Percentiles rank a stretch among this genome's conserved stretches.
phyloP scores from a whole-genome alignment of 2,113 vertebrate species.

The Rhizomys pruinosus region DNA sequence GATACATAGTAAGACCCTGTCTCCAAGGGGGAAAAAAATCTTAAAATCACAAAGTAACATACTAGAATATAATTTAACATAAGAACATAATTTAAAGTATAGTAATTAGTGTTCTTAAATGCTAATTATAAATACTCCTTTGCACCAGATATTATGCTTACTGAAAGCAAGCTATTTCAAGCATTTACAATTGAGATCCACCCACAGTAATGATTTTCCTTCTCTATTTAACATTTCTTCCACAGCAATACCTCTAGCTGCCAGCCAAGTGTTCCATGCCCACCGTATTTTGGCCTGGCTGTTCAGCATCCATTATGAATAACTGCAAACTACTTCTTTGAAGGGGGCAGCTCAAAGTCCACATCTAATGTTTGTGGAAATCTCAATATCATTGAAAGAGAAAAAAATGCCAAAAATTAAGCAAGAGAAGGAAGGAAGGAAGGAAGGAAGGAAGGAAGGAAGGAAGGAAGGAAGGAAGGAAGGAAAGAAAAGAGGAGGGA shows the following conservation, averaged over 20 bases:
- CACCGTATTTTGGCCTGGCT: background rate
- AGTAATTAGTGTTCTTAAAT: conserved; percentile 29
- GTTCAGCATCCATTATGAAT: background rate
- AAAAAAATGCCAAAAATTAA: background rate
- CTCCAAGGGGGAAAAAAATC: background rate
- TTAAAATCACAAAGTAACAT: conserved; percentile 27
- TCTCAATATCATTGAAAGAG: background rate
- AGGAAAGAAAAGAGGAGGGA: too few relatives aligned
- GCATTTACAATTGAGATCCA: background rate
- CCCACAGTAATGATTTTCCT: background rate
- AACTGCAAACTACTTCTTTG: background rate
- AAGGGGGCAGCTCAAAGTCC: background rate
- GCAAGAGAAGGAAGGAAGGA: background rate
- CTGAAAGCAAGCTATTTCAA: conserved; percentile 43
- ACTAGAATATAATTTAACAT: background rate
- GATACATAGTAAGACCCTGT: background rate
- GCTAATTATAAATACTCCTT: conserved; percentile 14
- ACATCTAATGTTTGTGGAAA: background rate
- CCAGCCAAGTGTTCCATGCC: background rate
- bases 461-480: background rate
- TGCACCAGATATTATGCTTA: conserved; percentile 9
- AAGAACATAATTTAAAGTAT: background rate
- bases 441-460: background rate
- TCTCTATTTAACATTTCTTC: background rate
- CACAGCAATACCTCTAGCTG: background rate